Conservation (phyloP, 2,888 invertebrate genomes). For the Cephus runcator region DNA sequence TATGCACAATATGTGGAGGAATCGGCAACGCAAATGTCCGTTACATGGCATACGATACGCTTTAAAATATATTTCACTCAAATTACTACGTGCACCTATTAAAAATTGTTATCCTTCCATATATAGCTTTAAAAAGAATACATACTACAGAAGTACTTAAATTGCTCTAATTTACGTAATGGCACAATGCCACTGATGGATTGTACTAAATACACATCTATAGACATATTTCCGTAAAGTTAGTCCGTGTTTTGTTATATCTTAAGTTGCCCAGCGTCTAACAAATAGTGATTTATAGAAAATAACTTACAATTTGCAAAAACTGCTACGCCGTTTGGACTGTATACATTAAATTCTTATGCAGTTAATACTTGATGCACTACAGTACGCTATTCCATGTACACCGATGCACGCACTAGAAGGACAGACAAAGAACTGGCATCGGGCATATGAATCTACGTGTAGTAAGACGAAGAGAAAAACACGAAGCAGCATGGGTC, state of each 20-base stretch:
- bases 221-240: neutral
- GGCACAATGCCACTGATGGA: neutral
- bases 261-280: neutral
- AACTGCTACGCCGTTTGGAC: neutral
- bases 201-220: neutral
- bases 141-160: neutral
- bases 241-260: neutral
- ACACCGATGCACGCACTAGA: neutral
- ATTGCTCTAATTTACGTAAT: neutral
- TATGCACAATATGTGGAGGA: neutral
- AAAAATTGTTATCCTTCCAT: neutral
- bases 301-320: neutral
- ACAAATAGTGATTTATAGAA: neutral
- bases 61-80: neutral
- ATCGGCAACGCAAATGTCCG: neutral
- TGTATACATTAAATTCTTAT: neutral
- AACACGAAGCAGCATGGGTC: neutral
- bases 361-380: neutral
- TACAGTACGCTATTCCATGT: neutral
- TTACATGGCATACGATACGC: neutral
- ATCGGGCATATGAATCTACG: neutral
- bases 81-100: neutral
- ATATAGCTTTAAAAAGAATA: neutral
- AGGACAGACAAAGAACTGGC: neutral
- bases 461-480: too few species aligned